phyloP scores from a whole-genome alignment of 2,888 invertebrate species.

The Ypsolopha sequella region DNA sequence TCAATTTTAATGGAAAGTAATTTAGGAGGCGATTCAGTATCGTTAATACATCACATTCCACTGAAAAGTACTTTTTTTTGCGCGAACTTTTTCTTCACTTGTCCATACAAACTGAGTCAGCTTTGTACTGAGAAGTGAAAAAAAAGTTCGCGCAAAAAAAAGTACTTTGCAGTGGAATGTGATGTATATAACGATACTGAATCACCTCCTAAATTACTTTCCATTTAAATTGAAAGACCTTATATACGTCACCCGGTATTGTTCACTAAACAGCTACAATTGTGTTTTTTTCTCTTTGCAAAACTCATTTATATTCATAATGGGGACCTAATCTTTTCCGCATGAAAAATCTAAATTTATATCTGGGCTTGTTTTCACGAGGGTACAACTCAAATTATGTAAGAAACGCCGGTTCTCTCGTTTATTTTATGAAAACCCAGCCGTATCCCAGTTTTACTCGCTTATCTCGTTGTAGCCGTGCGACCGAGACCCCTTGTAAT shows the following conservation, averaged over 20 bases:
- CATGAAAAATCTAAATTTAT: not conserved
- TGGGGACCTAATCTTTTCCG: not conserved
- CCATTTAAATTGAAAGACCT: too few species aligned
- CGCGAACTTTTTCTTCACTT: too few species aligned
- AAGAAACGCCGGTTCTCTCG: slow-evolving; percentile 16
- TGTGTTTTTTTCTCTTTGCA: not conserved
- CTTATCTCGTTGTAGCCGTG: slow-evolving; percentile 32
- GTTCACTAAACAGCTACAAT: not conserved
- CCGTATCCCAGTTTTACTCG: slow-evolving; percentile 20
- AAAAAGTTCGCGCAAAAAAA: too few species aligned
- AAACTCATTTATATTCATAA: not conserved
- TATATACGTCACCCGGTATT: not conserved
- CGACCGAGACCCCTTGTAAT: slow-evolving; percentile 27
- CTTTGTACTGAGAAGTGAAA: too few species aligned
- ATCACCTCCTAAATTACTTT: too few species aligned
- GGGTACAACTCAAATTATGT: slow-evolving; percentile 20
- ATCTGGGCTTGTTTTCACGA: not conserved
- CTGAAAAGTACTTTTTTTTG: too few species aligned
- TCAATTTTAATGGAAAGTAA: too few species aligned
- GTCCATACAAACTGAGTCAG: too few species aligned
- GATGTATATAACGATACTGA: too few species aligned
- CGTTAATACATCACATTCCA: too few species aligned
- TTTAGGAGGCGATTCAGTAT: too few species aligned
- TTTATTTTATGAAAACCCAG: slow-evolving; percentile 23
- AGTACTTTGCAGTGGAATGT: too few species aligned